Evolutionary conservation across 2,888 invertebrate species (phyloP).

Genomic region (Dioctria linearis): DNA sequence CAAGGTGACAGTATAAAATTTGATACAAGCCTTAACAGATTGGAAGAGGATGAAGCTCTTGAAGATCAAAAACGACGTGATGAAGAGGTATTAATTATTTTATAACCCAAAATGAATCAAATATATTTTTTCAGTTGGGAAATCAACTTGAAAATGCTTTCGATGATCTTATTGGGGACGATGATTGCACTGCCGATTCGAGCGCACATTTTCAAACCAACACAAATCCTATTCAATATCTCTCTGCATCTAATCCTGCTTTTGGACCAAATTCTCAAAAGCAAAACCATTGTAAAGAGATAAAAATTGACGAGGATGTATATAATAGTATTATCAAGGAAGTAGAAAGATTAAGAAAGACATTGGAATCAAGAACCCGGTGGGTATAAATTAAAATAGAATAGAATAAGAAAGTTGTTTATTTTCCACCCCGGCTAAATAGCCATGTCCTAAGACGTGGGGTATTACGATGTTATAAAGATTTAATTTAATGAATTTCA

Average conservation of each 20-base stretch:
- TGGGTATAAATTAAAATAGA: conserved; percentile 64
- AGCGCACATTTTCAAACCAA: conserved; percentile 70
- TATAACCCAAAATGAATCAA: neutral
- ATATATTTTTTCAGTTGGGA: conserved; percentile 73
- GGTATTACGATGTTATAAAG: too few species aligned
- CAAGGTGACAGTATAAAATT: conserved; percentile 79
- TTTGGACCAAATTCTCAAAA: neutral
- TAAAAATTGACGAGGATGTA: neutral
- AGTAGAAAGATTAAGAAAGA: conserved; percentile 64
- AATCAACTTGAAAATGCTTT: conserved; percentile 78
- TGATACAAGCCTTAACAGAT: conserved; percentile 76
- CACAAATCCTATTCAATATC: neutral
- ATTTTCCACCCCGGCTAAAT: too few species aligned
- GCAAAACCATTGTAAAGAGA: conserved; percentile 61
- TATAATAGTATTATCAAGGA: conserved; percentile 55
- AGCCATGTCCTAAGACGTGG: too few species aligned
- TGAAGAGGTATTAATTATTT: conserved; percentile 74
- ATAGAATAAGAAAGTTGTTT: too few species aligned
- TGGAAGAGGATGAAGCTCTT: conserved; percentile 79
- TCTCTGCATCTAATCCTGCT: neutral
- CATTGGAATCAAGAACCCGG: conserved; percentile 72
- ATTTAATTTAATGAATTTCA: too few species aligned
- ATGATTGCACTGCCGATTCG: conserved; percentile 77
- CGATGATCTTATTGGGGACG: conserved; percentile 79
- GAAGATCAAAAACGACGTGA: conserved; percentile 79